Evolutionary conservation across 2,113 vertebrate species (phyloP).

Genomic region (Prochilodus magdalenae): DNA sequence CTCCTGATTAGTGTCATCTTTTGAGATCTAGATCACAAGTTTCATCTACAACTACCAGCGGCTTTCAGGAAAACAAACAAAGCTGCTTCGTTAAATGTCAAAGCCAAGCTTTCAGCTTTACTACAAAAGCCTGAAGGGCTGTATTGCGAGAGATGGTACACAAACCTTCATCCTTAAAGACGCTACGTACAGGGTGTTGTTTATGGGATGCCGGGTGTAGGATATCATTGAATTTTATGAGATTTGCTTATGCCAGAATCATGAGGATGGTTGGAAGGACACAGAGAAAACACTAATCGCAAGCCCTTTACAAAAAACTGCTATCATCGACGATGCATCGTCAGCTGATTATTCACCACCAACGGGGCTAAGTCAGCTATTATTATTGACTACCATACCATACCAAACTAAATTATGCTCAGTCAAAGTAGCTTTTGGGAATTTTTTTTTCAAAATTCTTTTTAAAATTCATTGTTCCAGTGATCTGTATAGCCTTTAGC

Average conservation of each 20-base stretch:
- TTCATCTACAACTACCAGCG: slow-evolving; percentile 30
- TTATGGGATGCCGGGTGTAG: not conserved
- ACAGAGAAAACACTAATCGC: slow-evolving; percentile 23
- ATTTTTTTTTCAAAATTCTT: too few species aligned
- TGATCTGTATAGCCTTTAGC: too few species aligned
- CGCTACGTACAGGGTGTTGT: slow-evolving; percentile 22
- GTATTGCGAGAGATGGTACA: slow-evolving; percentile 16
- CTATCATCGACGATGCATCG: not conserved
- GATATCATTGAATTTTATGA: not conserved
- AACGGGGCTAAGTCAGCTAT: too few species aligned
- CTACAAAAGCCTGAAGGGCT: slow-evolving; percentile 30
- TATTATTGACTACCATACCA: too few species aligned
- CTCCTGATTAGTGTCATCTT: slow-evolving; percentile 54
- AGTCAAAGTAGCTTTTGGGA: too few species aligned
- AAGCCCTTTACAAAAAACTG: slow-evolving; percentile 17
- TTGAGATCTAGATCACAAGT: slow-evolving; percentile 48
- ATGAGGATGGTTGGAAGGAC: slow-evolving; percentile 11
- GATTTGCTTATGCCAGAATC: not conserved
- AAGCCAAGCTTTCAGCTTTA: slow-evolving; percentile 49
- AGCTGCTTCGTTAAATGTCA: slow-evolving; percentile 59
- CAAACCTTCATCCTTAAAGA: slow-evolving; percentile 1
- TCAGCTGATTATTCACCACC: too few species aligned
- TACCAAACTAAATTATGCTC: too few species aligned
- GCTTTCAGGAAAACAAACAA: slow-evolving; percentile 52
- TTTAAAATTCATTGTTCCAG: too few species aligned